A percentile compares a stretch with the other conserved stretches of the same genome.
Conservation (phyloP, 1,140 invertebrate genomes). For the Apis dorsata region DNA sequence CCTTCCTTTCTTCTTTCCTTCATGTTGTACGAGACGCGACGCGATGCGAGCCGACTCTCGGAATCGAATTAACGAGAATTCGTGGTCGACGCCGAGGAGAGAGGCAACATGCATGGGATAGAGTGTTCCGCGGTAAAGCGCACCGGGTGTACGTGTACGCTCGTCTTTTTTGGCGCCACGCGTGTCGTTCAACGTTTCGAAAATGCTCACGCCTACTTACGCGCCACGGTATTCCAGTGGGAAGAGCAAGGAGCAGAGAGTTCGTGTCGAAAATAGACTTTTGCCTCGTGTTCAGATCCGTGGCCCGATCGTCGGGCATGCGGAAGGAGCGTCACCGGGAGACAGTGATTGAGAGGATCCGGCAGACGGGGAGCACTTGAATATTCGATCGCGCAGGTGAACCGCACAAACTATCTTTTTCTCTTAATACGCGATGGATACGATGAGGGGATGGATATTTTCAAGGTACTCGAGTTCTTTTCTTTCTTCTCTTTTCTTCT, state of each 20-base stretch:
- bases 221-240: constrained; percentile 23
- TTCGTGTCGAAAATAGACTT: constrained; percentile 36
- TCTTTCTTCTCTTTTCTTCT: too few relatives aligned
- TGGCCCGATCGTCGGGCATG: constrained; percentile 48
- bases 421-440: constrained; percentile 8
- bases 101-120: not conserved
- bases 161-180: constrained; percentile 42
- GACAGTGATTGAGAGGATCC: constrained; percentile 60
- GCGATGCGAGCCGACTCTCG: constrained; percentile 11
- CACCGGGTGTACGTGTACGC: not conserved
- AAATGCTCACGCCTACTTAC: constrained; percentile 40
- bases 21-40: constrained; percentile 12
- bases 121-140: constrained; percentile 16
- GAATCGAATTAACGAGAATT: constrained; percentile 29
- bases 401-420: constrained; percentile 15
- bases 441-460: too few relatives aligned
- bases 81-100: not conserved
- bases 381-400: constrained; percentile 58
- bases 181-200: constrained; percentile 14
- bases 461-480: too few relatives aligned
- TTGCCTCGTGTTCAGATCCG: constrained; percentile 27
- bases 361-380: constrained; percentile 27
- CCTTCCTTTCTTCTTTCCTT: too few relatives aligned
- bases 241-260: constrained; percentile 41
- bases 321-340: constrained; percentile 52